Conservation (phyloP, 1,140 invertebrate genomes). For the Cotesia chilonis region DNA sequence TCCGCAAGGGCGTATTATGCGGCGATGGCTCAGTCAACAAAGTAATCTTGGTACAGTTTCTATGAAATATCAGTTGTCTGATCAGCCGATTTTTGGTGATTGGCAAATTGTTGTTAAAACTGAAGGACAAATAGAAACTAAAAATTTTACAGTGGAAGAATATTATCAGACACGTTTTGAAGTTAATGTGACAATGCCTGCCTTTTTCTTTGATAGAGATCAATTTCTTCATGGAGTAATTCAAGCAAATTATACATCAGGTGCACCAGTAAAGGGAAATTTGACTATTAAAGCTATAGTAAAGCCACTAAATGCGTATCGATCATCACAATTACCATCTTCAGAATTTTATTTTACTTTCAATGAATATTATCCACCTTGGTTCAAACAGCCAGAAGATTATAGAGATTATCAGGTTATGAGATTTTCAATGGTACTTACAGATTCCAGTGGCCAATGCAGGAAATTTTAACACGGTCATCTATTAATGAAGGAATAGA, state of each 20-base stretch:
- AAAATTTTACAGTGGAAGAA: slow-evolving; percentile 89
- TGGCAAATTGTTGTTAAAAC: slow-evolving; percentile 91
- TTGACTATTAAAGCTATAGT: slow-evolving; percentile 83
- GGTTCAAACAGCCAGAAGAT: slow-evolving; percentile 71
- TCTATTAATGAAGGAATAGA: slow-evolving; percentile 80
- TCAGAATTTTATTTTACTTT: slow-evolving; percentile 79
- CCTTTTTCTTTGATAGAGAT: slow-evolving; percentile 89
- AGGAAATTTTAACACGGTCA: slow-evolving; percentile 76
- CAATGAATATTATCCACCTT: slow-evolving; percentile 80
- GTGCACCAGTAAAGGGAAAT: slow-evolving; percentile 84
- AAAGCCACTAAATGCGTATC: slow-evolving; percentile 69
- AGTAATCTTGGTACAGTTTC: slow-evolving; percentile 92
- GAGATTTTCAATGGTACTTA: slow-evolving; percentile 87
- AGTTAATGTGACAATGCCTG: slow-evolving; percentile 95
- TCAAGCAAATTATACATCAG: slow-evolving; percentile 93
- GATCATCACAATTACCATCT: slow-evolving; percentile 43
- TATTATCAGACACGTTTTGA: slow-evolving; percentile 93
- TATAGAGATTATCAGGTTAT: slow-evolving; percentile 72
- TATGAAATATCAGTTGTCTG: slow-evolving; percentile 86
- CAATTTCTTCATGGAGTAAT: slow-evolving; percentile 83
- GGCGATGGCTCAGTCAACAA: slow-evolving; percentile 89
- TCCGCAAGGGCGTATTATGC: slow-evolving; percentile 85
- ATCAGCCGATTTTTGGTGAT: slow-evolving; percentile 90
- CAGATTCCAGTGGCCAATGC: slow-evolving; percentile 84
- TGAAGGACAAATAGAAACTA: slow-evolving; percentile 86